These are phyloP conservation scores for Eurois occulta DNA, from an alignment of 2,888 invertebrate genomes.

Conservation along the genomic window DNA sequence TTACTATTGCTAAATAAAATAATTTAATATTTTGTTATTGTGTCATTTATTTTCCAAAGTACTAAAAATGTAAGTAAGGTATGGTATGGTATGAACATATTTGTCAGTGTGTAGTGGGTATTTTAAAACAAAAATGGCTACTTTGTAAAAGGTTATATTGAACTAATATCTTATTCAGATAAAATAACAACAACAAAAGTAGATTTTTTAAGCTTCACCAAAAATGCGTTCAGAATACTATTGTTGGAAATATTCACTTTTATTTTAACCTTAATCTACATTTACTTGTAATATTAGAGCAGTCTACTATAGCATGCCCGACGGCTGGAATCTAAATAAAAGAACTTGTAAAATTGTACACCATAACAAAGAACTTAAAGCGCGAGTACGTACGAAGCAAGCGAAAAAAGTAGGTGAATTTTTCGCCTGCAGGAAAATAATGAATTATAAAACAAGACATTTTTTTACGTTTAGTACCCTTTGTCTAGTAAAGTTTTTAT, in stretches of 20 bases:
- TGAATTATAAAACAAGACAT: slow-evolving; percentile 26
- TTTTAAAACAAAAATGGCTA: slow-evolving; percentile 41
- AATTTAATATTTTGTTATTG: slow-evolving; percentile 65
- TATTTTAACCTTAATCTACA: slow-evolving; percentile 47
- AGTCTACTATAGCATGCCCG: slow-evolving; percentile 13
- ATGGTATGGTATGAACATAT: background rate
- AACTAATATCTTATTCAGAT: slow-evolving; percentile 59
- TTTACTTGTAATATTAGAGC: slow-evolving; percentile 56
- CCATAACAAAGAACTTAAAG: slow-evolving; percentile 26
- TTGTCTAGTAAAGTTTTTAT: slow-evolving; percentile 46
- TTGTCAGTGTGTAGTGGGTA: background rate
- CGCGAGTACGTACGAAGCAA: slow-evolving; percentile 2
- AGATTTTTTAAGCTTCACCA: slow-evolving; percentile 49
- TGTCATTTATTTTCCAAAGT: slow-evolving; percentile 24
- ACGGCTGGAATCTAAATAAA: slow-evolving; percentile 12
- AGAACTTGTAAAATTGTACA: slow-evolving; percentile 18
- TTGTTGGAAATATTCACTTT: slow-evolving; percentile 40
- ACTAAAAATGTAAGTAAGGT: background rate
- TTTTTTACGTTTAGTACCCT: slow-evolving; percentile 14
- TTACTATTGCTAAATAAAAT: slow-evolving; percentile 83
- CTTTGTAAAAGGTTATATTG: slow-evolving; percentile 60
- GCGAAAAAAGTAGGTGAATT: background rate
- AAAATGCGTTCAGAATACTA: slow-evolving; percentile 46
- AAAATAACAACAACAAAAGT: slow-evolving; percentile 60
- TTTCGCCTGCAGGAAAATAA: slow-evolving; percentile 17